Base-by-base conservation (phyloP, 2,888 invertebrate genomes). In the Phyllotreta striolata region DNA sequence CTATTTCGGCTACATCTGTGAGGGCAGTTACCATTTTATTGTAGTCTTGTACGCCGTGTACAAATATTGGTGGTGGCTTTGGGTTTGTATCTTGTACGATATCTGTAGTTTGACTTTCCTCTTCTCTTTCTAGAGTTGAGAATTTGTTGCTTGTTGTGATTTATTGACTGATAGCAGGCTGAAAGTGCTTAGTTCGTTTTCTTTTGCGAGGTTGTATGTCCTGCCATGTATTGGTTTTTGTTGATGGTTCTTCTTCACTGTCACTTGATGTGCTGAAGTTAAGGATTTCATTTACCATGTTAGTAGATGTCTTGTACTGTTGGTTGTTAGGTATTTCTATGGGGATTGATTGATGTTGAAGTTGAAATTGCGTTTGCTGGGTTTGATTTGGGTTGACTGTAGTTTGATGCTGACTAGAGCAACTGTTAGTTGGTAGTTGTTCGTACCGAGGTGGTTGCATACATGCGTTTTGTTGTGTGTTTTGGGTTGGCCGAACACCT, bases 81-180 rank as follows among this genome's bases (percentile, higher is more conserved):
- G n/a, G n/a, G n/a, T n/a, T 43, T 43, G 10, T 43, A 3, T 43
- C 43, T 43, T 43, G 12, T 43, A 5, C 43, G 43, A n/a, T 43
- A 8, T 43, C 43, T 10, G n/a, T 43, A 12, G 9, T 43, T 43
- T 12, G 10, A 43, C 43, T 43, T 43, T 43, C 9, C n/a, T 10
- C 12, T 43, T 4, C 10, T 8, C 12, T 43, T 43, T 43, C 43
- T 43, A 43, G 43, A 5, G 9, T 12, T 43, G 43, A 43, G 43
- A 43, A 43, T 43, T 43, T 43, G 43, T 43, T 43, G 12, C 43
- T 43, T 43, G 43, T 43, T 43, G n/a, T n/a, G n/a, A 43, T 43
- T 43, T 43, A n/a, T 3, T 43, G 43, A 12, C 43, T 4, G 43
- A 8, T 43, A 10, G 9, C 12, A 43, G 43, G 43, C 12, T 43